phyloP scores from a whole-genome alignment of 2,888 invertebrate species.

The Acrobasis consociella region DNA sequence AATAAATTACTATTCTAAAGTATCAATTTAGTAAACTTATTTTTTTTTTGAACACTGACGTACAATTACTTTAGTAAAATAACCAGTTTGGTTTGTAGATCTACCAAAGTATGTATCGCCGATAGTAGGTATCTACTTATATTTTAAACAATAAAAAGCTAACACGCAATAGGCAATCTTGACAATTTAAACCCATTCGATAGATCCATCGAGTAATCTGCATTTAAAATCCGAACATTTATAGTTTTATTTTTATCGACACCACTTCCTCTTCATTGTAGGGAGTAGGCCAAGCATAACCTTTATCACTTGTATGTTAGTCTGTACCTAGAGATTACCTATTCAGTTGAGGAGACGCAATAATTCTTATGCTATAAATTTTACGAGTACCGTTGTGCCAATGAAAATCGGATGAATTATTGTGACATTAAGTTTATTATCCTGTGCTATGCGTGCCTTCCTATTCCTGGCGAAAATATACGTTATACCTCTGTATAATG shows the following conservation, averaged over 20 bases:
- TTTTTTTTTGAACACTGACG: no score
- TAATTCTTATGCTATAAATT: neutral
- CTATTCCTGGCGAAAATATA: constrained; percentile 5
- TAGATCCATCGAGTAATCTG: constrained; percentile 8
- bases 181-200: constrained; percentile 1
- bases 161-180: constrained; percentile 50
- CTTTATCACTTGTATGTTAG: neutral
- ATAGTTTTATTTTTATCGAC: constrained; percentile 8
- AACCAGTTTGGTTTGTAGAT: no score
- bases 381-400: neutral
- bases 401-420: constrained; percentile 3
- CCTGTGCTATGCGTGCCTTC: constrained; percentile 9
- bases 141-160: constrained; percentile 43
- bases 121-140: neutral
- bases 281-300: constrained; percentile 2
- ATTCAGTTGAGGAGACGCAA: neutral
- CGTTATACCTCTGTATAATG: neutral
- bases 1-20: no score
- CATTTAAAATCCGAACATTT: constrained; percentile 11
- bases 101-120: neutral
- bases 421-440: constrained; percentile 22
- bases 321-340: neutral
- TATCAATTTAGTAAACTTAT: no score
- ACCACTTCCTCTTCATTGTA: constrained; percentile 9
- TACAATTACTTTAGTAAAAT: no score